Evolutionary conservation across 2,113 vertebrate species (phyloP).

Genomic region (Trochalopteron elliotii): DNA sequence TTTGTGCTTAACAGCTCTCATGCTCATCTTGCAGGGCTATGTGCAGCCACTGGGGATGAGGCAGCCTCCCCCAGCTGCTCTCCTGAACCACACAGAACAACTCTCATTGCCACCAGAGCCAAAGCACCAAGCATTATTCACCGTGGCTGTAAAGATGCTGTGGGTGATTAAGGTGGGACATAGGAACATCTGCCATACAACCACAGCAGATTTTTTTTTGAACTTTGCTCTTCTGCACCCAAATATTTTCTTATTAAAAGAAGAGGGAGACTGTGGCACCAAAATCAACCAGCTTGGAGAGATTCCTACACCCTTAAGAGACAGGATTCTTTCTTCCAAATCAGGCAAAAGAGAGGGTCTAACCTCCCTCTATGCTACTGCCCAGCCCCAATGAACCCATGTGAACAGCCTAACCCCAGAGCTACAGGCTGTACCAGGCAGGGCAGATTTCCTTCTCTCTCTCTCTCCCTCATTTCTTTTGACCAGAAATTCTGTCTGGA

Average conservation of each 20-base stretch:
- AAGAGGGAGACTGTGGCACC: not conserved
- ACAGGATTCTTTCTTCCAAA: not conserved
- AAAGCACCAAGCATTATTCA: not conserved
- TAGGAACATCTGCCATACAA: not conserved
- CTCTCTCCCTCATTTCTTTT: constrained; percentile 6
- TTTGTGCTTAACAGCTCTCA: not conserved
- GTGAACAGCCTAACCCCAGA: not conserved
- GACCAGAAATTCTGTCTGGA: constrained; percentile 18
- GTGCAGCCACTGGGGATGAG: not conserved
- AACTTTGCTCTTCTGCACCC: not conserved
- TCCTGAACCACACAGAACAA: not conserved
- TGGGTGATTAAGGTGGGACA: not conserved
- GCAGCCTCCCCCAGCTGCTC: not conserved
- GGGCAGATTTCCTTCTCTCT: not conserved
- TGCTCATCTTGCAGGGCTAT: not conserved
- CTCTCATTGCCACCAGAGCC: not conserved
- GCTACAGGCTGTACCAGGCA: not conserved
- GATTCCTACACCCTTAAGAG: not conserved
- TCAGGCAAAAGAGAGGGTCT: not conserved
- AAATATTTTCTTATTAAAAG: not conserved
- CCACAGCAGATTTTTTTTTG: not conserved
- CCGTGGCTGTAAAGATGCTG: fast-evolving
- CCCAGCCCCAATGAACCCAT: not conserved
- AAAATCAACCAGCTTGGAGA: not conserved
- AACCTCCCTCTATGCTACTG: not conserved